Base-by-base conservation (phyloP, 2,888 invertebrate species). In the Leptopilina myrica region DNA sequence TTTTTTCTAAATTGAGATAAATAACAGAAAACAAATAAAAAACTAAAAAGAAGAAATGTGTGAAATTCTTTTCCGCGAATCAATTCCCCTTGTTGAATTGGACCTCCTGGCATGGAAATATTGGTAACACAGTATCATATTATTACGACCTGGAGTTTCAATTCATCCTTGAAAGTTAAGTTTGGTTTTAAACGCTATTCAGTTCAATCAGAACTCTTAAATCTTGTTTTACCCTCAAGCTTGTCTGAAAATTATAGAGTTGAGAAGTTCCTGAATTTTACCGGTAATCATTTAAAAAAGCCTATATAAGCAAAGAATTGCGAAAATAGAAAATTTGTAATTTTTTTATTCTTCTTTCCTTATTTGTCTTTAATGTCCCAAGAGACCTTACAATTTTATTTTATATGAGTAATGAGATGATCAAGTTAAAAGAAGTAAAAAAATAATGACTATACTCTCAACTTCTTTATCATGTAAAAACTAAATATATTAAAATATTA, bases 41-140 rank as follows among this genome's bases (percentile, higher is more conserved):
- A 59, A 6, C 20, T 20, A 49, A 49, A 49, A 49, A 11, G 9
- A 1, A 9, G 12, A 49, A 62, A 59, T 59, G 15, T 59, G 59
- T 62, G 62, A 62, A 62, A 65, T 65, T 65, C 43, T 65, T 40
- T 65, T 65, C 65, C n/a, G 14, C 40, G 65, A 40, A 65, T 65
- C 40, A 33, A 40, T 65, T 12, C 8, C 40, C 8, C 40, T 65
- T 11, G 49, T 12, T 65, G 65, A 65, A 65, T 65, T 65, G 40
- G n/a, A 65, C 40, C 65, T 65, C 26, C 40, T 65, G 65, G 40
- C 65, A 65, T 65, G 43, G 65, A 65, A 65, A 65, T 43, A 65
- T 65, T 40, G 43, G 65, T 65, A 65, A 65, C 65, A 65, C 26
- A 40, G 33, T 65, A 65, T 33, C 62, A 9, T 62, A 7, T 62